phyloP scores from a whole-genome alignment of 2,888 invertebrate species.

The Atethmia centrago region DNA sequence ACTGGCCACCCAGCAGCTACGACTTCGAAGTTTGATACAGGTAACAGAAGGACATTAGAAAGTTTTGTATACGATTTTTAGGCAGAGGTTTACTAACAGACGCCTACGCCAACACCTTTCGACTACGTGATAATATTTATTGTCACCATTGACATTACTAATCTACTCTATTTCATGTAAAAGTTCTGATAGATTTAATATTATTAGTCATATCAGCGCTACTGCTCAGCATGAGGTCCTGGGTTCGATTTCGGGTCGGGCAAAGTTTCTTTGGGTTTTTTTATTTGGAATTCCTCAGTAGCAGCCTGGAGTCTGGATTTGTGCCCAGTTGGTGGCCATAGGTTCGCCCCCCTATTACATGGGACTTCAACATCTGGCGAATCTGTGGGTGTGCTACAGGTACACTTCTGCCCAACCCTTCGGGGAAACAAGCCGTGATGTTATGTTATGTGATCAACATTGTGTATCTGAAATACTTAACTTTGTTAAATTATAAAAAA shows the following conservation, averaged over 20 bases:
- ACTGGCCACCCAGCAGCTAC: conserved; percentile 95
- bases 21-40: conserved; percentile 95
- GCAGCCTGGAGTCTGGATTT: too few species aligned
- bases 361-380: too few species aligned
- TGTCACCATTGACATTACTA: conserved; percentile 18
- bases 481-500: not conserved
- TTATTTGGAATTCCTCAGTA: too few species aligned
- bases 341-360: too few species aligned
- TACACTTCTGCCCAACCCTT: too few species aligned
- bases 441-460: too few species aligned
- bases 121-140: conserved; percentile 30
- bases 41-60: conserved; percentile 78
- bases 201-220: not conserved
- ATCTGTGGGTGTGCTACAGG: too few species aligned
- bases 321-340: too few species aligned
- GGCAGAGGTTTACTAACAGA: conserved; percentile 78
- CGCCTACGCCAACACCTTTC: conserved; percentile 71
- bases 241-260: too few species aligned
- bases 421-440: too few species aligned
- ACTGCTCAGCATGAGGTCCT: too few species aligned
- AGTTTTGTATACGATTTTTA: conserved; percentile 1
- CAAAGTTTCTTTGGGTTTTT: too few species aligned
- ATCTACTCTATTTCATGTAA: not conserved
- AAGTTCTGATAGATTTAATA: conserved; percentile 4
- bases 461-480: not conserved